Evolutionary conservation across 2,888 invertebrate species (phyloP), one percentile per base, ranked within the genome.

Genomic region (Lissocephala sabroskyi): DNA sequence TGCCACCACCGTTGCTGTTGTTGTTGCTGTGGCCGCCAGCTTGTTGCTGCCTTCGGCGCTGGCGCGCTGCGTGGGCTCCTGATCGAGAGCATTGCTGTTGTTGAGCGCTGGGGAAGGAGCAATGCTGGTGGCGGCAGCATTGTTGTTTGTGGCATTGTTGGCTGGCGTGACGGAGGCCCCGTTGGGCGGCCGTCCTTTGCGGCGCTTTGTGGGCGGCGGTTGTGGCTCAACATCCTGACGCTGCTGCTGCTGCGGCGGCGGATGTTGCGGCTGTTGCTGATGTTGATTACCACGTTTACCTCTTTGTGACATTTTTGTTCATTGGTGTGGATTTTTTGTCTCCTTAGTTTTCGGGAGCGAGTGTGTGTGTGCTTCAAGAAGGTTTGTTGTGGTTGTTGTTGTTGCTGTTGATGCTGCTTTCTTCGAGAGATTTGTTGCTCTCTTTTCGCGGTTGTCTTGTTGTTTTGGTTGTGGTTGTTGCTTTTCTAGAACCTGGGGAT

Each of bases 231-330:
- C 81, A 65, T 84, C 84, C 59, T 83, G 79, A 49, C 85, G 81
- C 70, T 83, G 84, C 74, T 79, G 81, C 70, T 81, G 79, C 62
- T 59, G 89, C 85, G 89, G 88, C 83, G 89, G 83, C 58, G 79
- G 83, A 61, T 71, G 80, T 62, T 79, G 80, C 70, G 74, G 73
- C 79, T 89, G 89, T 86, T 89, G 67, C 51, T 75, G 71, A 59
- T 84, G 83, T 80, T 89, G 89, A 86, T 89, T 90, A 85, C 90
- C 88, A 88, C 91, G 88, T 86, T 91, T 91, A 84, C 88, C 90
- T 88, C 91, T 89, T 88, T 91, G 91, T 88, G 91, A 91, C 91
- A 91, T 91, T 71, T 82, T 82, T 16, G 11, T 42, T 82, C 81
- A 80, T 80, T 79, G 75, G 78, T 76, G 74, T 74, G 62, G 74